A percentile compares a stretch with the other conserved stretches of the same genome.
phyloP scores from a whole-genome alignment of 2,113 vertebrate species.

The Clarias magur region DNA sequence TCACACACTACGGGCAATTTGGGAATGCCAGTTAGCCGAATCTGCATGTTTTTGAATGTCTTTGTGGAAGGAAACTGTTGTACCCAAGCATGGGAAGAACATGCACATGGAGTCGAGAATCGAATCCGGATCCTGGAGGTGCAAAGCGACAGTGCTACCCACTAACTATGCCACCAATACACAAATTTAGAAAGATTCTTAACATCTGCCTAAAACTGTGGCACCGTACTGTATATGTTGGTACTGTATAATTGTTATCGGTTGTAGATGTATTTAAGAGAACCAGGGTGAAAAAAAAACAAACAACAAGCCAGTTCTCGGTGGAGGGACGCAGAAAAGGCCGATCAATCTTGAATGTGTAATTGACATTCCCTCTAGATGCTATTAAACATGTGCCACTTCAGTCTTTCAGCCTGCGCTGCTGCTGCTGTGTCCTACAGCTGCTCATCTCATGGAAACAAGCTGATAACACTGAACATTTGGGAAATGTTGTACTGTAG shows the following conservation, averaged over 20 bases:
- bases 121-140: too few relatives aligned
- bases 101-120: too few relatives aligned
- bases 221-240: neutral
- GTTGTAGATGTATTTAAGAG: neutral
- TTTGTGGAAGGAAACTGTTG: too few relatives aligned
- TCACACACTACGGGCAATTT: too few relatives aligned
- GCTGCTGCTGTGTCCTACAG: constrained; percentile 20
- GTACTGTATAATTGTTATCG: neutral
- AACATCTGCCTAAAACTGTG: too few relatives aligned
- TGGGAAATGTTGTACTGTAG: constrained; percentile 45
- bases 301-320: constrained; percentile 22
- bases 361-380: constrained; percentile 58
- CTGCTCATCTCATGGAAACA: constrained; percentile 22
- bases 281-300: neutral
- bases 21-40: too few relatives aligned
- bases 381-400: constrained; percentile 53
- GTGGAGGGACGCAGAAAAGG: constrained; percentile 31
- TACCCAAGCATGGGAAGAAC: too few relatives aligned
- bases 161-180: too few relatives aligned
- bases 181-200: too few relatives aligned
- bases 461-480: constrained; percentile 47
- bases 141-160: too few relatives aligned
- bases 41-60: too few relatives aligned
- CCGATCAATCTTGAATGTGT: constrained; percentile 53
- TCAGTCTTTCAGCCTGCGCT: constrained; percentile 25